Evolutionary conservation across 2,888 invertebrate genomes (phyloP).

Genomic region (Cryptops parisi): DNA sequence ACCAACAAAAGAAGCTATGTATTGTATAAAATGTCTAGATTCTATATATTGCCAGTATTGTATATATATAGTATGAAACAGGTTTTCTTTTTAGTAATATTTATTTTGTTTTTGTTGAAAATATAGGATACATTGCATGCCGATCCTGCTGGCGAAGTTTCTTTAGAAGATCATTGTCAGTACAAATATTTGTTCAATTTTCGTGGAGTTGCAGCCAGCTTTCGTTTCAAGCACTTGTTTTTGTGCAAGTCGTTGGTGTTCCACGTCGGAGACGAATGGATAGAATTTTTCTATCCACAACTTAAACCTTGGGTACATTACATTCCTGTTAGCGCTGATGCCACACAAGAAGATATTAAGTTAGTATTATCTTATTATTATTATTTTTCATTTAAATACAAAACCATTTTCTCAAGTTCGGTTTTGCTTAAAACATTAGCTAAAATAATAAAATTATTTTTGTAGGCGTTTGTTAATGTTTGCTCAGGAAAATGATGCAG

Average conservation of each 20-base stretch:
- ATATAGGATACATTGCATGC: conserved; percentile 70
- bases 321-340: conserved; percentile 60
- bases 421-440: neutral
- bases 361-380: conserved; percentile 24
- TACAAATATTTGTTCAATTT: conserved; percentile 93
- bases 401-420: neutral
- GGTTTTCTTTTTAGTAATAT: conserved; percentile 23
- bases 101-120: too few species aligned
- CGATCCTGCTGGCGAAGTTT: conserved; percentile 68
- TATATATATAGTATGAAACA: neutral
- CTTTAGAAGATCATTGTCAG: conserved; percentile 75
- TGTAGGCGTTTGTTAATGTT: conserved; percentile 52
- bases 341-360: conserved; percentile 53
- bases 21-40: too few species aligned
- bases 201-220: conserved; percentile 92
- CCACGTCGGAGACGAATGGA: conserved; percentile 87
- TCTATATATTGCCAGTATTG: too few species aligned
- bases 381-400: conserved; percentile 6
- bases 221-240: conserved; percentile 89
- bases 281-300: conserved; percentile 83
- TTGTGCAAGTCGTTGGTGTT: conserved; percentile 83
- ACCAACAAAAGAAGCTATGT: too few species aligned
- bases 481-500: conserved; percentile 54
- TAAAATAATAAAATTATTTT: neutral
- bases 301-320: conserved; percentile 93